Evolutionary conservation across 2,888 invertebrate species (phyloP).

Genomic region (Heliconius ismenius): DNA sequence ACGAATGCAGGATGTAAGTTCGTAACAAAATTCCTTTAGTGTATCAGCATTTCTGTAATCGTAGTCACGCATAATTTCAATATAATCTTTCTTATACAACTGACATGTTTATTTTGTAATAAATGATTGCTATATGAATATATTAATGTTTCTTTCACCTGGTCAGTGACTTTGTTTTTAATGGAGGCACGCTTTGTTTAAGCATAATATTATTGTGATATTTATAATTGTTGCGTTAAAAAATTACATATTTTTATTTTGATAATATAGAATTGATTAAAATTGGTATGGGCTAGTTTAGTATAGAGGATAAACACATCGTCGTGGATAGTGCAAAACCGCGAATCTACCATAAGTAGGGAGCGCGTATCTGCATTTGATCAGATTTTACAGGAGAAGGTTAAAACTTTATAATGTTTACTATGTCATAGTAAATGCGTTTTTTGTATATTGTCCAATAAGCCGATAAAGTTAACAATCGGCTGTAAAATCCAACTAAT

Average conservation of each 20-base stretch:
- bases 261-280: not conserved
- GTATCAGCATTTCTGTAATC: conserved; percentile 23
- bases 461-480: too few species aligned
- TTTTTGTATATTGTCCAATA: too few species aligned
- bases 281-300: not conserved
- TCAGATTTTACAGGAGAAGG: too few species aligned
- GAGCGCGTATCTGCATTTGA: too few species aligned
- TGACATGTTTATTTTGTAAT: conserved; percentile 36
- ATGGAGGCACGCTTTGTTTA: not conserved
- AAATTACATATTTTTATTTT: not conserved
- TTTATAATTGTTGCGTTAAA: not conserved
- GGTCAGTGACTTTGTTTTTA: conserved; percentile 32
- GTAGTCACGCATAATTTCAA: conserved; percentile 24
- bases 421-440: too few species aligned
- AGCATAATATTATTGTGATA: conserved; percentile 1
- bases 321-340: too few species aligned
- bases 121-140: conserved; percentile 28
- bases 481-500: too few species aligned
- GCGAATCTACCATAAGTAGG: too few species aligned
- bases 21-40: conserved; percentile 12
- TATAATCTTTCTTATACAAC: conserved; percentile 21
- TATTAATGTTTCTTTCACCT: conserved; percentile 27
- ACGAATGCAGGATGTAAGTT: not conserved
- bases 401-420: too few species aligned
- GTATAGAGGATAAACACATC: not conserved